Conservation (phyloP, 2,888 invertebrate genomes). For the Dasysyrphus tricinctus region DNA sequence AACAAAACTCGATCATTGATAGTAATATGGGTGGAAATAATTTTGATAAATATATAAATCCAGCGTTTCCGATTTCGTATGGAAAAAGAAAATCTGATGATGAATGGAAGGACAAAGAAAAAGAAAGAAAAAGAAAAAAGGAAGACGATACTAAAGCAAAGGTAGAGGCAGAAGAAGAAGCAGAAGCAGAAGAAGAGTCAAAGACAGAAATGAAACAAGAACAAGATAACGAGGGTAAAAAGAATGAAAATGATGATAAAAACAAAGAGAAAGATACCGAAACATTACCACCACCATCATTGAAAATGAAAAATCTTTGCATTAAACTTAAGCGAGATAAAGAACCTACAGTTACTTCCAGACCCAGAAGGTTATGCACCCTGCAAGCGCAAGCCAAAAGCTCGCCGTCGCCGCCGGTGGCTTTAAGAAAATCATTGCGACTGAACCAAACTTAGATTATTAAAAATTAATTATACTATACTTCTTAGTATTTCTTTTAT, state of each 20-base stretch:
- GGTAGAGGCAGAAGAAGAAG: neutral
- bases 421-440: slow-evolving; percentile 19
- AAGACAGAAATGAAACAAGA: neutral
- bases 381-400: neutral
- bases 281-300: neutral
- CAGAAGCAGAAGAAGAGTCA: neutral
- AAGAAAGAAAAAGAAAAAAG: neutral
- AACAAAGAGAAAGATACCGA: neutral
- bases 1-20: slow-evolving; percentile 3
- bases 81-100: neutral
- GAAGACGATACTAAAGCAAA: neutral
- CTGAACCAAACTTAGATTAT: neutral
- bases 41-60: slow-evolving; percentile 38
- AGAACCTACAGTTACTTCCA: neutral
- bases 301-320: slow-evolving; percentile 8
- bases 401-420: no score
- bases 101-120: neutral
- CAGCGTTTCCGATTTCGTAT: slow-evolving; percentile 24
- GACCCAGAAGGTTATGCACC: slow-evolving; percentile 13
- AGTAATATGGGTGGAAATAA: neutral
- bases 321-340: slow-evolving; percentile 21
- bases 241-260: neutral
- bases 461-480: neutral
- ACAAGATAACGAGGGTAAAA: neutral
- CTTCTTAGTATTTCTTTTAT: neutral